Conservation (phyloP, 2,113 vertebrate species). For the Numida meleagris region DNA sequence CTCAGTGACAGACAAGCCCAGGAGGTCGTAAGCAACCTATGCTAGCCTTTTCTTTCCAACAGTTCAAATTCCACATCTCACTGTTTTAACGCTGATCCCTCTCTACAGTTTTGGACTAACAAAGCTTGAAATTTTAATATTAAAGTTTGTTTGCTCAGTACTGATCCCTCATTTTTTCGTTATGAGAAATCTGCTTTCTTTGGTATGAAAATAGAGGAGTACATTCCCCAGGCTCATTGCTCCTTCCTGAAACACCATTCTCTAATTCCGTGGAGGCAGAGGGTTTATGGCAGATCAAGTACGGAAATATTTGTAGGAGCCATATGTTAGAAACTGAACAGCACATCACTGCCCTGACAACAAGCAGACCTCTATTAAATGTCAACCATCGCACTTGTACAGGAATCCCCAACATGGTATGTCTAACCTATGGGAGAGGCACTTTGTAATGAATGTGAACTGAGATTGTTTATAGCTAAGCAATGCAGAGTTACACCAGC, state of each 20-base stretch:
- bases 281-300: neutral
- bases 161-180: neutral
- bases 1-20: neutral
- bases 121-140: neutral
- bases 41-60: neutral
- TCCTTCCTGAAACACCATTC: slow-evolving; percentile 22
- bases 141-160: slow-evolving; percentile 26
- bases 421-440: neutral
- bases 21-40: neutral
- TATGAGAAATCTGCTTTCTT: slow-evolving; percentile 25
- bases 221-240: slow-evolving; percentile 26
- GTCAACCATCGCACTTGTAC: neutral
- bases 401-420: neutral
- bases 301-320: slow-evolving; percentile 8
- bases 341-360: neutral
- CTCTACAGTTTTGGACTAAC: neutral
- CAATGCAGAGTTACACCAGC: neutral
- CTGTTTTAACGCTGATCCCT: neutral
- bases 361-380: neutral
- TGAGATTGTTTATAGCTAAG: neutral
- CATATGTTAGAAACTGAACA: neutral
- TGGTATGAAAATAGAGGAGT: slow-evolving; percentile 10
- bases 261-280: neutral
- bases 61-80: neutral
- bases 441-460: neutral